These are phyloP conservation scores for Platyscapa corneri DNA, from an alignment of 1,140 invertebrate genomes.

Conservation along the genomic window DNA sequence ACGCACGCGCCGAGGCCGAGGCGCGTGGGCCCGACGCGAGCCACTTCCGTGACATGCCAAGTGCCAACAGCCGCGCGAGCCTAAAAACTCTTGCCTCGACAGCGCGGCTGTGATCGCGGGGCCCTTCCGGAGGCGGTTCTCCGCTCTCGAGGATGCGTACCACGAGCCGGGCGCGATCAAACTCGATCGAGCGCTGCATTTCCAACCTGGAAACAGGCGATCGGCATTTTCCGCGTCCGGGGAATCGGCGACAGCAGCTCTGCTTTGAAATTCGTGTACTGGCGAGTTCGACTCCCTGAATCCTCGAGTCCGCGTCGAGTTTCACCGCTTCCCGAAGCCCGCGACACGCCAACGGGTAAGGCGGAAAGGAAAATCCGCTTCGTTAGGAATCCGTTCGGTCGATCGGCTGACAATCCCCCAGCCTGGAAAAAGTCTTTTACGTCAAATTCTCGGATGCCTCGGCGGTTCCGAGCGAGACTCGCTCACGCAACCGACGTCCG, in stretches of 20 bases:
- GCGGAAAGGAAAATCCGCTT: constrained; percentile 10
- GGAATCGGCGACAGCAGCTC: too few relatives aligned
- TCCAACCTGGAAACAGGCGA: too few relatives aligned
- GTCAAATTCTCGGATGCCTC: neutral
- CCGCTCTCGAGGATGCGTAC: too few relatives aligned
- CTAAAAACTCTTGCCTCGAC: too few relatives aligned
- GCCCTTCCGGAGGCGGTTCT: too few relatives aligned
- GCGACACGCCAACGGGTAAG: too few relatives aligned
- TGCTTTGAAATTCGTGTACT: neutral
- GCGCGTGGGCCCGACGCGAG: too few relatives aligned
- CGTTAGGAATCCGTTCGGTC: neutral
- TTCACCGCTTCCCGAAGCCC: neutral
- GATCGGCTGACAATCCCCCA: neutral
- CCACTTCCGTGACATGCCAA: constrained; percentile 26
- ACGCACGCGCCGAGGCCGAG: neutral
- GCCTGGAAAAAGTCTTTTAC: neutral
- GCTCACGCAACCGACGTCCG: neutral
- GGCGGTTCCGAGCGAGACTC: neutral
- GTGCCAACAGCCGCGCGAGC: too few relatives aligned
- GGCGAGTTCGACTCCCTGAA: neutral
- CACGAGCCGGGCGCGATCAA: too few relatives aligned
- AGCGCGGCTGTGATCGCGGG: too few relatives aligned
- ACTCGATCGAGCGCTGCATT: too few relatives aligned
- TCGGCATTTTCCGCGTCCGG: too few relatives aligned
- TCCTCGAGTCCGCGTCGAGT: neutral